Base-by-base conservation (phyloP, 1,140 invertebrate species). In the Zophobas atratus region DNA sequence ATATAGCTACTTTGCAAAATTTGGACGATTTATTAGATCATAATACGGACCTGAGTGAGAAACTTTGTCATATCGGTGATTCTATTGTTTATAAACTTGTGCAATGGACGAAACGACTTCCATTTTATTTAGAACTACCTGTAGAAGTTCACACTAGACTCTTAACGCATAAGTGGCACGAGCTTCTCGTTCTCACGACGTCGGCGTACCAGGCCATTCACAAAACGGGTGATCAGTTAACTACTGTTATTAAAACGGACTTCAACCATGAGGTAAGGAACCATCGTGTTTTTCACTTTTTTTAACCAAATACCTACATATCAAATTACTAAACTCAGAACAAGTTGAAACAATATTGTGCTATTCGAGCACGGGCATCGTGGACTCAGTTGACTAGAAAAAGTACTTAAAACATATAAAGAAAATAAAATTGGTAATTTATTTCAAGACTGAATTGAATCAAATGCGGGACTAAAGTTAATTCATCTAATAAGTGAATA, bases 91-190 rank as follows among this genome's bases (percentile, higher is more conserved):
- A 97, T 89, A 98, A 98, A 88, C 92, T 99, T 88, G 97, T 99
- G 75, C 96, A 98, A 88, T 99, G 98, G 98, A 99, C 97, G 81
- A 98, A 98, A 88, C 92, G 97, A 87, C 88, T 99, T 86, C 98
- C 98, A 41, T 99, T 99, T 88, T 99, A 98, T 86, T 90, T 94
- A 86, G 97, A 99, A 87, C 92, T 99, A 80, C 96, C 97, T 35
- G 95, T 98, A 77, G 95, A 98, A 88, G 94, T 97, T 79, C 96
- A 98, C 86, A 98, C 97, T 67, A 94, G 96, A 87, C 90, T 99
- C 79, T 90, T 99, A 79, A 99, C 97, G 79, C 96, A 98, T 87
- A 98, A 98, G 87, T 99, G 98, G 98, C 97, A 98, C 86, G 96
- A 98, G 89, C 93, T 99, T 74, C 91, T 98, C 79, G 96, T 99